Percentiles rank a stretch among this genome's conserved stretches.
phyloP scores from a whole-genome alignment of 2,113 vertebrate genomes.

The Gallinago paraguaiae region DNA sequence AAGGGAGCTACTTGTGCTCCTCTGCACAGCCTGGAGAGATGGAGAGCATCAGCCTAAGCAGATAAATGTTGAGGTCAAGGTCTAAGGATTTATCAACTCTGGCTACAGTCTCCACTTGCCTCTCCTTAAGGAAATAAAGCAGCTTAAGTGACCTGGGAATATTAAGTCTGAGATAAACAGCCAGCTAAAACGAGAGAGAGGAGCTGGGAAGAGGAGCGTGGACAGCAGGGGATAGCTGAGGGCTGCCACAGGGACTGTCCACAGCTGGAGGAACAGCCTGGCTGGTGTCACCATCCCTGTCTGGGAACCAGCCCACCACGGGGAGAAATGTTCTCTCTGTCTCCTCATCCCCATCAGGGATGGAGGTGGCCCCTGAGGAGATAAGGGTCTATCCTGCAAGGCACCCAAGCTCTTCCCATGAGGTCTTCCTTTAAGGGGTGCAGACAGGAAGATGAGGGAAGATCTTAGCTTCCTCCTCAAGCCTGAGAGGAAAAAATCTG shows the following conservation, averaged over 20 bases:
- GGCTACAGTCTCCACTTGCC: not conserved
- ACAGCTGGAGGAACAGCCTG: not conserved
- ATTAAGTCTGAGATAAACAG: not conserved
- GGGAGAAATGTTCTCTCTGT: not conserved
- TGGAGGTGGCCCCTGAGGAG: not conserved
- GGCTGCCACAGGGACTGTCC: not conserved
- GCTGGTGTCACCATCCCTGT: too few relatives aligned
- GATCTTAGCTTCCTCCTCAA: not conserved
- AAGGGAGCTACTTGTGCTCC: not conserved
- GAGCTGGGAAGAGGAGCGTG: not conserved
- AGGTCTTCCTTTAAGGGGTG: not conserved
- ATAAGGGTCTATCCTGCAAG: not conserved
- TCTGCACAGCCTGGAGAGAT: not conserved
- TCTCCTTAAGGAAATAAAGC: not conserved
- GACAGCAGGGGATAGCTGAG: not conserved
- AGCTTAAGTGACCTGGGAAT: not conserved
- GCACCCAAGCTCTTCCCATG: not conserved
- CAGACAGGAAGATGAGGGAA: too few relatives aligned
- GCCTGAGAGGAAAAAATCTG: not conserved
- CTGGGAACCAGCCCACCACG: not conserved
- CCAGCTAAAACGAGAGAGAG: not conserved
- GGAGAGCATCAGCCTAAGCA: not conserved
- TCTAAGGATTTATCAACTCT: not conserved
- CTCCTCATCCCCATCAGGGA: not conserved
- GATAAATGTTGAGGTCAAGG: not conserved